phyloP scores from a whole-genome alignment of 1,140 invertebrate genomes.

The Lepidurus apus region DNA sequence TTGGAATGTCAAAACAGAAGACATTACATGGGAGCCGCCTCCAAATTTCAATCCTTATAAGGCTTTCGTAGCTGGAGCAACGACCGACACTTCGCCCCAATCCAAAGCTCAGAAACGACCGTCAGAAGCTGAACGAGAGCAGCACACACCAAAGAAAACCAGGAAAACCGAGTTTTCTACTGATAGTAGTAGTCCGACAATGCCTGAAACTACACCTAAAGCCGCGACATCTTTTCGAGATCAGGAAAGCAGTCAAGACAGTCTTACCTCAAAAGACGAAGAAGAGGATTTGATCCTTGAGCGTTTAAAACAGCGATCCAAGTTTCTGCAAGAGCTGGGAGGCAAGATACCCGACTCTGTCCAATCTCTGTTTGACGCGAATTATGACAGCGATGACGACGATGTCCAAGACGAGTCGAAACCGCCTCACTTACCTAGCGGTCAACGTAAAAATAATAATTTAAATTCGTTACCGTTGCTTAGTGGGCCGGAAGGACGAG shows the following conservation, averaged over 20 bases:
- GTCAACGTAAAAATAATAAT: background rate
- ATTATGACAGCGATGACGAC: background rate
- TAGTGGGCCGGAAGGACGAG: conserved; percentile 12
- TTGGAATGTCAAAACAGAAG: conserved; percentile 30
- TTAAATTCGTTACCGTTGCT: conserved; percentile 15
- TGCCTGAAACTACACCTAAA: background rate
- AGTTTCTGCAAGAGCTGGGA: background rate
- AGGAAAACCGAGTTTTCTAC: background rate
- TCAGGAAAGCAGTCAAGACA: conserved; percentile 7
- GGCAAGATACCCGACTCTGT: background rate
- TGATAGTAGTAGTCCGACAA: background rate
- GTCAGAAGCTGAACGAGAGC: background rate
- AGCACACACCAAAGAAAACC: background rate
- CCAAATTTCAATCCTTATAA: background rate
- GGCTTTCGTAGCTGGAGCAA: background rate
- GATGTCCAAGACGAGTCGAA: background rate
- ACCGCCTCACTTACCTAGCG: background rate
- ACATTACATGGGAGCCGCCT: conserved; percentile 28
- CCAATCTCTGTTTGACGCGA: background rate
- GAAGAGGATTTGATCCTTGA: background rate
- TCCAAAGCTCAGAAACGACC: conserved; percentile 1
- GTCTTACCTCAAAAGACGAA: background rate
- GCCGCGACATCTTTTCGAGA: background rate
- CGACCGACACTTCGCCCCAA: background rate
- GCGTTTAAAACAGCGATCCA: background rate